Evolutionary conservation across 2,888 invertebrate species (phyloP), one percentile per base, ranked within the genome.

Genomic region (Petrophora chlorosata): DNA sequence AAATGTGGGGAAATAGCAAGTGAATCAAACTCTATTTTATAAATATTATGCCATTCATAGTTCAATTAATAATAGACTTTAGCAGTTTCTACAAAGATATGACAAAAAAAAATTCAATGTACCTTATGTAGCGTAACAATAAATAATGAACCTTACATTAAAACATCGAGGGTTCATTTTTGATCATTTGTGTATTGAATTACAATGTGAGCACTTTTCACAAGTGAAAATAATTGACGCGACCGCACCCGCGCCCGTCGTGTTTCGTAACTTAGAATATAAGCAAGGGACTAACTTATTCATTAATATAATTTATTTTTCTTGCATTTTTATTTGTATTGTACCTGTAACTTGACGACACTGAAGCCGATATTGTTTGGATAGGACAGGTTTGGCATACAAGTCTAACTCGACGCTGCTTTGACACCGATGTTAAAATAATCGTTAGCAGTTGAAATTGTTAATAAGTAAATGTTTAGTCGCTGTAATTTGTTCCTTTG

Each of bases 221-320:
- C n/a, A n/a, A n/a, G n/a, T n/a, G n/a, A 2, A 25, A 25, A 10
- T 25, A 25, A 3, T 9, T 8, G 22, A 23, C 14, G n/a, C 19
- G 41, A 34, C 17, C 47, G 53, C 50, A 40, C 52, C 35, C 29
- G 5, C 42, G 26, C 23, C 29, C 26, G 26, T 28, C 32, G 36
- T 48, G 35, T 50, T 32, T 15, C 40, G 40, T 53, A 53, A 61
- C 66, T 52, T 78, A 76, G 67, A 63, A 49, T 60, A 38, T 80
- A 80, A 82, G 80, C 69, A 66, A 73, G 64, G 62, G 32, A 55
- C 36, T 70, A 65, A 72, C 72, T 73, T 73, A 72, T 76, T 70
- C 54, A 72, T 58, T 70, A 67, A 43, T 52, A 42, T 61, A 56
- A 47, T 47, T 48, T 38, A 53, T 55, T 47, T 66, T 59, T 51